Base-by-base conservation (phyloP, 2,797 vertebrate species). In the Moxostoma hubbsi region DNA sequence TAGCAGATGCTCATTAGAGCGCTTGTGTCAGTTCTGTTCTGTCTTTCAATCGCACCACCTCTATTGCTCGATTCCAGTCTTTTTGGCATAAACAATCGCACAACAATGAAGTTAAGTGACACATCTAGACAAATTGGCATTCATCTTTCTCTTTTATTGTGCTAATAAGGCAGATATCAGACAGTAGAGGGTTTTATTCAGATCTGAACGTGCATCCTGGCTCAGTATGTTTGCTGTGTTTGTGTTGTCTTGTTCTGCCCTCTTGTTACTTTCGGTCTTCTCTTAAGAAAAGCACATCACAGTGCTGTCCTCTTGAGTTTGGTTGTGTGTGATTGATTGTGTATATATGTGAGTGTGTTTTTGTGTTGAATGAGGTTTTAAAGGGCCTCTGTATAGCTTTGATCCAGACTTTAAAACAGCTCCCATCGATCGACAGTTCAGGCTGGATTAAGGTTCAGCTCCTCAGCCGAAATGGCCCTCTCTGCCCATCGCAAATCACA, bases 401-500 rank as follows among this genome's bases (percentile, higher is more conserved):
- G 73, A 83, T 82, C 78, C 73, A 68, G 78, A 63, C 62, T 80
- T 82, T 61, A 69, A 79, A 78, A 71, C 58, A 16, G 66, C 72
- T 11, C 57, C 63, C 53, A 86, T 85, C 71, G 83, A 86, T 83
- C 73, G 82, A 79, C 82, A 79, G 16, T 85, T 87, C 81, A 85
- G 81, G 80, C 72, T 63, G 80, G 82, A 88, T 85, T 83, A 78
- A 15, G 65, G 66, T 80, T 83, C 46, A 57, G 47, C 73, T 75
- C 68, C 77, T 81, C 66, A 83, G 68, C 76, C 24, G 73, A 83
- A 77, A 79, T 76, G 57, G 81, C 82, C 67, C 80, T 84, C 85
- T 88, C 85, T 89, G 66, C 83, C 84, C 86, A 79, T 91, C 84
- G 77, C 86, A 76, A 75, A 73, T 68, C 77, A 66, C 24, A 80